phyloP scores from a whole-genome alignment of 2,888 invertebrate genomes.

The Hypselothyrea guttata region DNA sequence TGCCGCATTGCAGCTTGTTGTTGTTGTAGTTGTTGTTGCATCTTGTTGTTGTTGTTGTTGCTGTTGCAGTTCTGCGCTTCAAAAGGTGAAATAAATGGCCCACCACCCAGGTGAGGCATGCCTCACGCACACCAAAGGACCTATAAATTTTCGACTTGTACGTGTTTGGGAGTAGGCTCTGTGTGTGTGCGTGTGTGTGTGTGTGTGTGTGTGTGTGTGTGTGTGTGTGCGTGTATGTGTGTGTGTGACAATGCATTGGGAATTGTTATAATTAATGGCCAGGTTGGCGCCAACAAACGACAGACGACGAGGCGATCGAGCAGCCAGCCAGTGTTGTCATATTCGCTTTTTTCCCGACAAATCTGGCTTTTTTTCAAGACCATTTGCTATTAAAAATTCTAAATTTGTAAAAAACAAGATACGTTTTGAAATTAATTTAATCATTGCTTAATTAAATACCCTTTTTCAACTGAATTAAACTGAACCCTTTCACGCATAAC shows the following conservation, averaged over 20 bases:
- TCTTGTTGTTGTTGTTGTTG: conserved; percentile 8
- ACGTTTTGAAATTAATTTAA: too few relatives aligned
- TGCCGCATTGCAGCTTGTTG: conserved; percentile 47
- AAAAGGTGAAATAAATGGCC: conserved; percentile 55
- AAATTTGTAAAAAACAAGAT: too few relatives aligned
- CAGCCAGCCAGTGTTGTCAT: conserved; percentile 34
- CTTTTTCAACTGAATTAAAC: too few relatives aligned
- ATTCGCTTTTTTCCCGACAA: too few relatives aligned
- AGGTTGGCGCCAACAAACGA: conserved; percentile 64
- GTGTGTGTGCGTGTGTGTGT: neutral
- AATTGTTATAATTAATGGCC: conserved; percentile 71
- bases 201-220: neutral
- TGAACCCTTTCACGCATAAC: too few relatives aligned
- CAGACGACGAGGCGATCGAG: conserved; percentile 9
- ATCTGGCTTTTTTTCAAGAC: too few relatives aligned
- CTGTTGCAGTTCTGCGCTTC: conserved; percentile 37
- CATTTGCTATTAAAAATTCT: too few relatives aligned
- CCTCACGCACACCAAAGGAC: conserved; percentile 15
- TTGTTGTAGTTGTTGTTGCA: conserved; percentile 17
- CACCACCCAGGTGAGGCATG: conserved; percentile 67
- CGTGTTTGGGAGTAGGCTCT: conserved; percentile 37
- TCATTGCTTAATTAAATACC: too few relatives aligned
- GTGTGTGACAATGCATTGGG: conserved; percentile 55
- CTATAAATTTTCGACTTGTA: conserved; percentile 46
- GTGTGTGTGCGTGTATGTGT: conserved; percentile 22